Base-by-base conservation (phyloP, 2,113 vertebrate genomes). In the Laterallus jamaicensis region DNA sequence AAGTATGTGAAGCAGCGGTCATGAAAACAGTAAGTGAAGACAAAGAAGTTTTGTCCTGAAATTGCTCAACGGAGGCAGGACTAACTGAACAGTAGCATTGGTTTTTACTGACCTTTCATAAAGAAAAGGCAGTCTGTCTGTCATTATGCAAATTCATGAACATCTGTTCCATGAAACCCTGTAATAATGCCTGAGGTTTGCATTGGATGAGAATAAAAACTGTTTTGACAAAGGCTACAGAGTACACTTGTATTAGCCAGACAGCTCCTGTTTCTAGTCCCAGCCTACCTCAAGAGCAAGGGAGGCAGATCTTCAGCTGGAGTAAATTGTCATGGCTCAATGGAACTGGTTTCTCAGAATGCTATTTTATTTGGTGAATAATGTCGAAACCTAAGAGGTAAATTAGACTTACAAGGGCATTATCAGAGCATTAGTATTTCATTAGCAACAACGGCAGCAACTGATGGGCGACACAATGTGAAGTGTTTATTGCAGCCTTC, bases 21-120 rank as follows among this genome's bases (percentile, higher is more conserved):
- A 55, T 88, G 86, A 92, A 96, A 93, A 88, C 79, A 75, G 73
- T 86, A 69, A 93, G 11, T 68, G 71, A 95, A 95, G 89, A 96
- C 94, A 96, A 96, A 95, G 89, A 62, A 80, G 78, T 95, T 96
- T 96, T 97, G 94, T 94, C 67, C 59, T 91, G 88, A 89, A 96
- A 96, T 73, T 63, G 85, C 81, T 95, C 93, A 96, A 95, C 8
- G 68, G 66, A 94, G 67, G 77, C 71, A 88, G 83, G 79, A 40
- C 75, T 66, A 64, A 64, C 86, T 94, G 96, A 94, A 96, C 93
- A 89, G 93, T 94, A 96, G 76, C 70, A 73, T 6, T 96, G 50
- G 55, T 93, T 97, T 95, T 95, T 88, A 90, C 63, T 96, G 95
- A 95, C 56, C 47, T 91, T 95, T 97, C 74, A 69, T 86, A 85